Percentiles rank a stretch among this genome's conserved stretches.
Conservation (phyloP, 1,140 invertebrate genomes). For the Onthophagus taurus region DNA sequence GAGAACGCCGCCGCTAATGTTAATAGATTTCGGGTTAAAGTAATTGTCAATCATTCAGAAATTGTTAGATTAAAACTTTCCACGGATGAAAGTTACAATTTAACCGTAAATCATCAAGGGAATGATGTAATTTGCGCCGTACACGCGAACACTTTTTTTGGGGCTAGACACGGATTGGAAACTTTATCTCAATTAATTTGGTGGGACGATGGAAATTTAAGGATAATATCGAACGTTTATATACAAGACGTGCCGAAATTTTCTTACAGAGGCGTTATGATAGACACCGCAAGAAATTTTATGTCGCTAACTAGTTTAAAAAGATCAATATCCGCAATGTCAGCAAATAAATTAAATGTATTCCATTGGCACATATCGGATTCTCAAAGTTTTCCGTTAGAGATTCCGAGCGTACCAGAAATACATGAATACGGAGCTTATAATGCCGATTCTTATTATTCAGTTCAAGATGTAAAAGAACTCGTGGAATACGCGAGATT, state of each 20-base stretch:
- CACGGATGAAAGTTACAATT: slow-evolving; percentile 65
- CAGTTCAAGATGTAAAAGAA: slow-evolving; percentile 51
- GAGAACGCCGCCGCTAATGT: slow-evolving; percentile 35
- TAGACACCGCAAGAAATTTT: slow-evolving; percentile 71
- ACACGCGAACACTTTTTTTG: slow-evolving; percentile 59
- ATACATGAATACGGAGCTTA: slow-evolving; percentile 69
- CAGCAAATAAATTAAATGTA: slow-evolving; percentile 70
- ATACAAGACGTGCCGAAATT: slow-evolving; percentile 51
- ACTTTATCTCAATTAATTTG: slow-evolving; percentile 71
- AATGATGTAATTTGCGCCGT: slow-evolving; percentile 51
- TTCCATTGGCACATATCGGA: slow-evolving; percentile 53
- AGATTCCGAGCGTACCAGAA: slow-evolving; percentile 53
- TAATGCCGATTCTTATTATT: slow-evolving; percentile 57
- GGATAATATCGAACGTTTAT: slow-evolving; percentile 42
- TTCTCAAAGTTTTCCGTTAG: slow-evolving; percentile 5
- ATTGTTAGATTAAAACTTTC: slow-evolving; percentile 50
- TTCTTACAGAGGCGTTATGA: slow-evolving; percentile 57
- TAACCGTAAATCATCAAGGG: slow-evolving; percentile 46
- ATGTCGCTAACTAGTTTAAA: slow-evolving; percentile 59
- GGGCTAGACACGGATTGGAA: slow-evolving; percentile 68
- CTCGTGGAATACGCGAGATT: slow-evolving; percentile 56
- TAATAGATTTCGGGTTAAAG: slow-evolving; percentile 41
- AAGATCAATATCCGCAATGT: slow-evolving; percentile 62
- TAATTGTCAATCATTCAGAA: slow-evolving; percentile 38
- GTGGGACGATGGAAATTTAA: slow-evolving; percentile 57